These are phyloP conservation scores for Chesias legatella DNA, from an alignment of 2,888 invertebrate genomes.

Conservation along the genomic window DNA sequence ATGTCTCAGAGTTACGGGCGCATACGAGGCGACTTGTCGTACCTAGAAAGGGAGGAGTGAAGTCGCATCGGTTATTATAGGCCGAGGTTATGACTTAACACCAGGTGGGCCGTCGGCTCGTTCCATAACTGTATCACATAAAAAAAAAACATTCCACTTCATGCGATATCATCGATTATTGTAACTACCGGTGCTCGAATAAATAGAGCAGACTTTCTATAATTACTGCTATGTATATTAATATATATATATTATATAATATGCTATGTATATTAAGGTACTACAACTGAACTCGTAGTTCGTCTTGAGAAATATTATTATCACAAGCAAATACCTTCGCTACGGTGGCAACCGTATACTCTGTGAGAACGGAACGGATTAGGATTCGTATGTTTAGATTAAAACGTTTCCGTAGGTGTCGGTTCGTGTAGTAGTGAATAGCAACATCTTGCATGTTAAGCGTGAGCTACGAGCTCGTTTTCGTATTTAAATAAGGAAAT, in stretches of 20 bases:
- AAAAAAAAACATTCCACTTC: conserved; percentile 2
- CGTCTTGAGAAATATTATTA: conserved; percentile 31
- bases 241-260: too few relatives aligned
- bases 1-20: too few relatives aligned
- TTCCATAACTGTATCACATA: too few relatives aligned
- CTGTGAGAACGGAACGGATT: conserved; percentile 32
- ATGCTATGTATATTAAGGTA: too few relatives aligned
- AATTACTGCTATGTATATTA: too few relatives aligned
- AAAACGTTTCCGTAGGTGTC: conserved; percentile 41
- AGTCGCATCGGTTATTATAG: too few relatives aligned
- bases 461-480: conserved; percentile 71
- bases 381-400: conserved; percentile 34
- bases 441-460: conserved; percentile 73
- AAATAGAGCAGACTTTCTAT: conserved; percentile 11
- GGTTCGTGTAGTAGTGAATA: conserved; percentile 54
- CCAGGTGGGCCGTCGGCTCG: too few relatives aligned
- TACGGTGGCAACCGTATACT: conserved; percentile 18
- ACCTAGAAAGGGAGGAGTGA: too few relatives aligned
- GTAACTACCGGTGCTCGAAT: conserved; percentile 4
- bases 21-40: too few relatives aligned
- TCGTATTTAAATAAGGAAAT: conserved; percentile 80
- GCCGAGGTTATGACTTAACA: too few relatives aligned
- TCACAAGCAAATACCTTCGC: conserved; percentile 24
- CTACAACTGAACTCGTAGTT: conserved; percentile 16
- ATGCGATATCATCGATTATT: conserved; percentile 13